phyloP scores from a whole-genome alignment of 2,888 invertebrate species.

The Mythimna loreyi region DNA sequence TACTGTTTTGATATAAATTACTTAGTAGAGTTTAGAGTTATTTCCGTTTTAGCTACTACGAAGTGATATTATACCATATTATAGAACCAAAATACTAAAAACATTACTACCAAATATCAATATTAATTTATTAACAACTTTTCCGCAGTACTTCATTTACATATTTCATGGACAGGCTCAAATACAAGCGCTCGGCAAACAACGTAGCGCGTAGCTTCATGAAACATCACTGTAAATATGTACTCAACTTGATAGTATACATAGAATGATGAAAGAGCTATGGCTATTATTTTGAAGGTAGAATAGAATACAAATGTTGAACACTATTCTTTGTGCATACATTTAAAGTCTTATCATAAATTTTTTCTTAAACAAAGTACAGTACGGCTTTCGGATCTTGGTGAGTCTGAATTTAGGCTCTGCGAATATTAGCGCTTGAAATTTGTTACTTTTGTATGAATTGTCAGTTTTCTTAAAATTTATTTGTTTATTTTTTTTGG shows the following conservation, averaged over 20 bases:
- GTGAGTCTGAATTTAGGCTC: too few species aligned
- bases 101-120: slow-evolving; percentile 2
- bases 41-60: too few species aligned
- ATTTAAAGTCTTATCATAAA: too few species aligned
- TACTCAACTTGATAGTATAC: slow-evolving; percentile 16
- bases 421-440: too few species aligned
- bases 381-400: too few species aligned
- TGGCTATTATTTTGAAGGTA: not conserved
- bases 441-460: too few species aligned
- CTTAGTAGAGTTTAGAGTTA: too few species aligned
- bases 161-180: slow-evolving; percentile 42
- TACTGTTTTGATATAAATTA: too few species aligned
- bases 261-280: slow-evolving; percentile 16
- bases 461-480: too few species aligned
- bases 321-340: not conserved
- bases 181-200: slow-evolving; percentile 47
- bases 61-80: too few species aligned
- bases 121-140: slow-evolving; percentile 21
- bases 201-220: slow-evolving; percentile 45
- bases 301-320: not conserved
- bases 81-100: not conserved
- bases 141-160: slow-evolving; percentile 12
- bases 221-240: slow-evolving; percentile 52
- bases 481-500: too few species aligned
- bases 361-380: too few species aligned